phyloP scores from a whole-genome alignment of 2,888 invertebrate genomes.

The Nipponacmea schrenckii region DNA sequence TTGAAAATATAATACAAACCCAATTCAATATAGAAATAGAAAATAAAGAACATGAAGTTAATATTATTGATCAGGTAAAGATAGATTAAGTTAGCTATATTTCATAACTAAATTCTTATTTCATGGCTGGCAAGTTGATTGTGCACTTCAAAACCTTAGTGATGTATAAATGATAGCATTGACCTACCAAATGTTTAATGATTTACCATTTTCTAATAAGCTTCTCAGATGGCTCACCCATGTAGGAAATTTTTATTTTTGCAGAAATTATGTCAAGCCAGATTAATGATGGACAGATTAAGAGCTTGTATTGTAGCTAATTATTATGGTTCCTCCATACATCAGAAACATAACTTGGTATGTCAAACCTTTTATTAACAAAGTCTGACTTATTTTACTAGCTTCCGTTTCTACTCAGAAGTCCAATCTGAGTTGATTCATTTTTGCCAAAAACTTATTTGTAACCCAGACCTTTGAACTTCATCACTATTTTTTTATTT shows the following conservation, averaged over 20 bases:
- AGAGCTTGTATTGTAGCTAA: slow-evolving; percentile 63
- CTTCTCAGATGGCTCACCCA: too few relatives aligned
- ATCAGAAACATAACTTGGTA: slow-evolving; percentile 46
- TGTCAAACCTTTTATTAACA: background rate
- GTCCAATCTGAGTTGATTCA: too few relatives aligned
- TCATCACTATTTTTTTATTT: too few relatives aligned
- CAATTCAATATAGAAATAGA: slow-evolving; percentile 81
- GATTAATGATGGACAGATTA: slow-evolving; percentile 58
- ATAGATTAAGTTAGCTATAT: background rate
- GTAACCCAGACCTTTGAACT: too few relatives aligned
- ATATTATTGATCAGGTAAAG: slow-evolving; percentile 67
- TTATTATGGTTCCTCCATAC: slow-evolving; percentile 55
- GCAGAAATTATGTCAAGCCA: slow-evolving; percentile 55
- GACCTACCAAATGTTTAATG: too few relatives aligned
- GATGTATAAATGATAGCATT: too few relatives aligned
- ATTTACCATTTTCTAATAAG: too few relatives aligned
- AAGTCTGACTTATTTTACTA: background rate
- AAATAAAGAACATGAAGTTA: slow-evolving; percentile 78
- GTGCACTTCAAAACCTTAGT: too few relatives aligned
- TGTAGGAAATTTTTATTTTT: slow-evolving; percentile 15
- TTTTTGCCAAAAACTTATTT: too few relatives aligned
- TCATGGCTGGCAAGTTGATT: too few relatives aligned
- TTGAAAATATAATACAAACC: slow-evolving; percentile 74
- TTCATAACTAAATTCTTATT: too few relatives aligned
- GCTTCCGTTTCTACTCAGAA: background rate